phyloP scores from a whole-genome alignment of 2,888 invertebrate species.

The Diadromus collaris region DNA sequence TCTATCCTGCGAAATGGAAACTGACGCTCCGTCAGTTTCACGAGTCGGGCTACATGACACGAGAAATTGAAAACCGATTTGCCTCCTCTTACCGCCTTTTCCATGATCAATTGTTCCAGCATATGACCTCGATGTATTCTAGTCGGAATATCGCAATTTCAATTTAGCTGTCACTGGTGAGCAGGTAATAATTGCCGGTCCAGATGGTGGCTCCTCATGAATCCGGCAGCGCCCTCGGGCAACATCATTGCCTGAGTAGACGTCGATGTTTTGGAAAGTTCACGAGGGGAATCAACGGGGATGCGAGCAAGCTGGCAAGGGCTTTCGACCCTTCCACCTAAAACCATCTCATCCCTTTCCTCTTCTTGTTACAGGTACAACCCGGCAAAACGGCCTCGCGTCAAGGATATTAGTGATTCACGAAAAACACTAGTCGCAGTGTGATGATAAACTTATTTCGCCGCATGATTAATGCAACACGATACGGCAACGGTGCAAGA shows the following conservation, averaged over 20 bases:
- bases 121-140: not conserved
- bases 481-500: not conserved
- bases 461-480: not conserved
- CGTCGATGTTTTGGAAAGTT: constrained; percentile 40
- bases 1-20: not conserved
- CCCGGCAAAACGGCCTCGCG: not conserved
- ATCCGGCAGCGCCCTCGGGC: constrained; percentile 9
- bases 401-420: not conserved
- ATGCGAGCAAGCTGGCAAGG: constrained; percentile 7
- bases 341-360: not conserved
- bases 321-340: not conserved
- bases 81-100: not conserved
- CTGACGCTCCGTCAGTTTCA: not conserved
- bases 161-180: constrained; percentile 42
- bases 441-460: not conserved
- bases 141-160: not conserved
- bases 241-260: not conserved
- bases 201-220: constrained; percentile 54
- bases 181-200: constrained; percentile 46
- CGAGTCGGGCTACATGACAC: not conserved
- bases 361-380: not conserved
- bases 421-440: not conserved
- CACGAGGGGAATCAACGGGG: constrained; percentile 9
- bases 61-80: constrained; percentile 9
- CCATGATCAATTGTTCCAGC: not conserved